Base-by-base conservation (phyloP, 92 coral and sea anemone genomes). In the Epizoanthus scotinus region DNA sequence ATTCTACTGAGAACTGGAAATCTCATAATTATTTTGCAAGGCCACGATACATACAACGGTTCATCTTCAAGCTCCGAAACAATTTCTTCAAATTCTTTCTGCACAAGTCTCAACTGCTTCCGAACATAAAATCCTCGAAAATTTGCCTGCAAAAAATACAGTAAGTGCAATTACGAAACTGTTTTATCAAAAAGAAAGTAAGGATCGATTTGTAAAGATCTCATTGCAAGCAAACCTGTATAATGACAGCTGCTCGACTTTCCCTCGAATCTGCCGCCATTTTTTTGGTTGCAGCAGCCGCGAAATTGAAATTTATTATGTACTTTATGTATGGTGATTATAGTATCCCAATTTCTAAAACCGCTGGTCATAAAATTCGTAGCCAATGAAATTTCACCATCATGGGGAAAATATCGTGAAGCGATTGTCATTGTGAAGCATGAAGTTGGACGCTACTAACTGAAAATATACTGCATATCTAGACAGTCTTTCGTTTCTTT, bases 41-140 rank as follows among this genome's bases (percentile, higher is more conserved):
- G 50, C 87, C 84, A 84, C 25, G 19, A 26, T 15, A 79, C 71
- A 34, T 73, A 18, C 62, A 75, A 26, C 29, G 54, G 26, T 15
- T 77, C 58, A 2, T 74, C 89, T 55, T 88, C 93, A 42, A 94
- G 54, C 36, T 82, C 89, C 18, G 21, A 55, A 4, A 90, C 90
- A 82, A 92, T 81, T 38, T 81, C 78, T 59, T 85, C 89, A 84
- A 90, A 95, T 31, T 93, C 90, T 40, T 74, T 77, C 36, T 83
- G 86, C 24, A 95, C 85, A 61, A 86, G 77, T 55, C 73, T 78
- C 21, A 95, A 83, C 52, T 91, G 85, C 56, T 81, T 84, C 9
- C 98, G 87, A 18, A 87, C 83, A 25, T 85, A 77, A 71, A 69
- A 82, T 18, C 98, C 95, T 66, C 98, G 92, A 22, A 89, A 72